Evolutionary conservation across 35 echinoderm and acorn worm species (phyloP).

Genomic region (Hemicentrotus pulcherrimus): DNA sequence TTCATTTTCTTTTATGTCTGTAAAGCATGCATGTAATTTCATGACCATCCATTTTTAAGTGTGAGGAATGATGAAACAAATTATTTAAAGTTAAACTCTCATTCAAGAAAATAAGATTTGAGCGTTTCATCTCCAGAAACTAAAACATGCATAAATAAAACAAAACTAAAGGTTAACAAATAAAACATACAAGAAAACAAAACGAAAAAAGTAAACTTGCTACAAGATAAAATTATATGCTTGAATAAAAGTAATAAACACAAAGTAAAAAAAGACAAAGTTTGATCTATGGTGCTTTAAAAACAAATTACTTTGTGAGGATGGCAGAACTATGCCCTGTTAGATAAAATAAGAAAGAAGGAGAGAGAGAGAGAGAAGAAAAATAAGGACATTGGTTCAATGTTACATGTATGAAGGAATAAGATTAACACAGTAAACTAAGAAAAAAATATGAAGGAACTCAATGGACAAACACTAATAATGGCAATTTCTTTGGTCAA

Average conservation of each 20-base stretch:
- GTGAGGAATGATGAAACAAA: not conserved
- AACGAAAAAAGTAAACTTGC: not conserved
- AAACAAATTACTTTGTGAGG: not conserved
- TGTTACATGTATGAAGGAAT: not conserved
- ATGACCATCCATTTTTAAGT: not conserved
- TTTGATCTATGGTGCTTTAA: not conserved
- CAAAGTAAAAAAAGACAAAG: not conserved
- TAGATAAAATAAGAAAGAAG: not conserved
- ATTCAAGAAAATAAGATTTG: not conserved
- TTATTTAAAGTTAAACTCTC: not conserved
- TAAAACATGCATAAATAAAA: conserved; percentile 18
- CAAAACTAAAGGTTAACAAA: not conserved
- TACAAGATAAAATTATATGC: not conserved
- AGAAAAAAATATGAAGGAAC: too few relatives aligned
- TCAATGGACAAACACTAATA: too few relatives aligned
- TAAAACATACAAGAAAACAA: not conserved
- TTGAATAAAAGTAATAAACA: not conserved
- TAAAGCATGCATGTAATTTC: not conserved
- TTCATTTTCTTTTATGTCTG: not conserved
- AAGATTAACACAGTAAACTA: too few relatives aligned
- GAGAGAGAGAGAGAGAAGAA: not conserved
- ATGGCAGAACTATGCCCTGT: not conserved
- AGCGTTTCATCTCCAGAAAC: not conserved
- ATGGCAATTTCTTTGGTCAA: too few relatives aligned
- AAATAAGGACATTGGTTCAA: not conserved